phyloP scores from a whole-genome alignment of 2,797 vertebrate species.

The Syndactyla subalaris region DNA sequence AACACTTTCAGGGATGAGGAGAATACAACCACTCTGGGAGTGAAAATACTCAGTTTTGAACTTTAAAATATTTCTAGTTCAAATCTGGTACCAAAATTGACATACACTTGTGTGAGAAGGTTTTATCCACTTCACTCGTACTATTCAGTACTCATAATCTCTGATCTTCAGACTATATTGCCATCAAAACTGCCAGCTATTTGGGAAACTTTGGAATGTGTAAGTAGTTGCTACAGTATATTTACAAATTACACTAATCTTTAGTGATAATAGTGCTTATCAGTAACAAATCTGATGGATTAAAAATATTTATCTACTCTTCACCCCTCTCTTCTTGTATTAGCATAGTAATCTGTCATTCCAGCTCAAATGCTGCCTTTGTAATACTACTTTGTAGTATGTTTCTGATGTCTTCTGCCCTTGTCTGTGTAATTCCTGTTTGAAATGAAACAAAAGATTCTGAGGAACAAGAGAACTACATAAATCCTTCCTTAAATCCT shows the following conservation, averaged over 20 bases:
- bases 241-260: slow-evolving; percentile 38
- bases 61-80: neutral
- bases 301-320: slow-evolving; percentile 37
- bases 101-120: neutral
- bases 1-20: neutral
- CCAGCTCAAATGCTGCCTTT: slow-evolving; percentile 15
- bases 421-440: slow-evolving; percentile 21
- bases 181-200: neutral
- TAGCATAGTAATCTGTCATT: slow-evolving; percentile 51
- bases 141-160: neutral
- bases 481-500: slow-evolving; percentile 62
- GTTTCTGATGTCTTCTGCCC: slow-evolving; percentile 30
- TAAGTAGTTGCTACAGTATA: neutral
- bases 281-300: slow-evolving; percentile 20
- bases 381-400: neutral
- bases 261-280: neutral
- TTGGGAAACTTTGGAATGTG: neutral
- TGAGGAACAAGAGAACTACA: slow-evolving; percentile 46
- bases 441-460: slow-evolving; percentile 52
- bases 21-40: accelerated
- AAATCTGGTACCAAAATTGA: neutral
- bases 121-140: neutral
- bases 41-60: neutral
- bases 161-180: neutral
- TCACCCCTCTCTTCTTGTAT: neutral